These are phyloP conservation scores for Drosophila bocki DNA, from an alignment of 1,140 invertebrate genomes.

Conservation along the genomic window DNA sequence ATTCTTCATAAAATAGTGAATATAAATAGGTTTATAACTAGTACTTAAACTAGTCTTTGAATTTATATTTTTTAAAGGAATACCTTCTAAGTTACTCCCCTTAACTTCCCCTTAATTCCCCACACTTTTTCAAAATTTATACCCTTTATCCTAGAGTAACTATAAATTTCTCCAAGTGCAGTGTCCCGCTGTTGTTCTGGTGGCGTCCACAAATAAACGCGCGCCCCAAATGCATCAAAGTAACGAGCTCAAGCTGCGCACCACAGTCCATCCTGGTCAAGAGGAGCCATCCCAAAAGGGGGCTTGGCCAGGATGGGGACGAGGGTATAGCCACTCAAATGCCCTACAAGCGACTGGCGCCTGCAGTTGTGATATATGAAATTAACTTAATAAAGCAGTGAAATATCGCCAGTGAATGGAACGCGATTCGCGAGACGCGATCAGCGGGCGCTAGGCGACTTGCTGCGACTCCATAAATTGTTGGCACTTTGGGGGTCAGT, in stretches of 20 bases:
- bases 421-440: constrained; percentile 40
- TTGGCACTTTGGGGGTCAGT: constrained; percentile 47
- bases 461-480: constrained; percentile 74
- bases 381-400: constrained; percentile 84
- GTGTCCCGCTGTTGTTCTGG: constrained; percentile 68
- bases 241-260: constrained; percentile 82
- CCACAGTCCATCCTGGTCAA: constrained; percentile 53
- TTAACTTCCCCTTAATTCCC: neutral
- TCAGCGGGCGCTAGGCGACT: constrained; percentile 62
- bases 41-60: neutral
- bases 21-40: no score
- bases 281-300: constrained; percentile 2
- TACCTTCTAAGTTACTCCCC: neutral
- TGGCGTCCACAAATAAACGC: constrained; percentile 79
- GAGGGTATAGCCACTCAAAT: constrained; percentile 31
- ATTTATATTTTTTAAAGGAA: neutral
- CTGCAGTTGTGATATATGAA: constrained; percentile 77
- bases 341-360: constrained; percentile 61
- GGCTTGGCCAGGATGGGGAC: constrained; percentile 4
- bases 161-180: constrained; percentile 12
- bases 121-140: neutral
- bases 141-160: neutral
- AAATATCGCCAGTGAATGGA: constrained; percentile 72
- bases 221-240: constrained; percentile 81
- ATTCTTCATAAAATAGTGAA: neutral